phyloP scores from a whole-genome alignment of 1,140 invertebrate genomes.

The Pseudomyrmex flavicornis region DNA sequence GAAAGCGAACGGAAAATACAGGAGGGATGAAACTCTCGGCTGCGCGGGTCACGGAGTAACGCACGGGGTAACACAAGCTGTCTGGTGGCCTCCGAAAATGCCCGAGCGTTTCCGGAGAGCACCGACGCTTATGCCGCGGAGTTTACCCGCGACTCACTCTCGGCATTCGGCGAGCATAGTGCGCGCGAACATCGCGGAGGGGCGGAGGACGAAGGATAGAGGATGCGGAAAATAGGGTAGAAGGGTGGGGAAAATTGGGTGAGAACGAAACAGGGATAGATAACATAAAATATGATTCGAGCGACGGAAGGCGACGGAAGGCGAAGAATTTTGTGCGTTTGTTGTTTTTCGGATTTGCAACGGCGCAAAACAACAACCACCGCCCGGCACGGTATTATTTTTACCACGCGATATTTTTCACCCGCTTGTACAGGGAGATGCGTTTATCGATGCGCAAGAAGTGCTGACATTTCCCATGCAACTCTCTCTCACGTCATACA shows the following conservation, averaged over 20 bases:
- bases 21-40: constrained; percentile 21
- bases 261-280: constrained; percentile 41
- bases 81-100: constrained; percentile 18
- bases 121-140: not conserved
- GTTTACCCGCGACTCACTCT: constrained; percentile 26
- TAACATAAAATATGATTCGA: constrained; percentile 36
- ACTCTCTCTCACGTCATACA: not conserved
- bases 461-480: constrained; percentile 36
- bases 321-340: constrained; percentile 7
- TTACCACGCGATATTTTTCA: constrained; percentile 22
- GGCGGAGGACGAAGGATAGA: not conserved
- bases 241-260: constrained; percentile 46
- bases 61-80: constrained; percentile 41
- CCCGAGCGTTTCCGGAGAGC: constrained; percentile 47
- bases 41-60: constrained; percentile 41
- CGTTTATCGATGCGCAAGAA: constrained; percentile 30
- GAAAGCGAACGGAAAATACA: no score
- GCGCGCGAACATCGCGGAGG: not conserved
- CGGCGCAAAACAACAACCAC: not conserved
- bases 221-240: not conserved
- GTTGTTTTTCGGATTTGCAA: constrained; percentile 15
- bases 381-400: not conserved
- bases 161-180: constrained; percentile 27
- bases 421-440: not conserved
- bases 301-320: not conserved